Conservation (phyloP, 2,888 invertebrate species). For the Nysson spinosus region DNA sequence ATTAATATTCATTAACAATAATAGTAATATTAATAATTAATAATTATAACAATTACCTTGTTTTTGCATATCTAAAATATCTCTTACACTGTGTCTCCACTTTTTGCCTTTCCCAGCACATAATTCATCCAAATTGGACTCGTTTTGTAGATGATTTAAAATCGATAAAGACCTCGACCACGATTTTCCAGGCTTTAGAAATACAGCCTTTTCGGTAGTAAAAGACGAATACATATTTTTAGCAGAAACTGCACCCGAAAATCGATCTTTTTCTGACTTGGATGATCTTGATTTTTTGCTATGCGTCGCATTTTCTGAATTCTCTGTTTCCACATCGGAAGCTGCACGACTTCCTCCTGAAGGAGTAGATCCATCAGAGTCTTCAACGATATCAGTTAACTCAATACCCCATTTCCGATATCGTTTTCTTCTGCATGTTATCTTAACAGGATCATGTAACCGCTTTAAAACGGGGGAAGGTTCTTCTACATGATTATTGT, state of each 20-base stretch:
- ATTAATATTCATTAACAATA: no score
- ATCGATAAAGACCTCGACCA: constrained; percentile 84
- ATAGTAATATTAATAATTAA: constrained; percentile 1
- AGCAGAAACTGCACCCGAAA: neutral
- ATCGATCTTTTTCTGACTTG: neutral
- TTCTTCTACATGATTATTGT: constrained; percentile 5
- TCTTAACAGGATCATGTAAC: constrained; percentile 57
- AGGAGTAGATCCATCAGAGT: neutral
- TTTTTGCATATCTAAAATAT: constrained; percentile 80
- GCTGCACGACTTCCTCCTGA: no score
- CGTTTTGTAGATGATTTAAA: constrained; percentile 78
- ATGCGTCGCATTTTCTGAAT: neutral
- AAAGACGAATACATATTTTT: neutral
- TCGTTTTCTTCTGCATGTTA: constrained; percentile 54
- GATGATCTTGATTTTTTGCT: neutral
- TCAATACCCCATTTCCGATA: constrained; percentile 46
- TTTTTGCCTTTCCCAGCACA: constrained; percentile 79
- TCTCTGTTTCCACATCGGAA: no score
- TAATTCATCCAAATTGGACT: constrained; percentile 77
- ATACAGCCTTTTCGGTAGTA: constrained; percentile 33
- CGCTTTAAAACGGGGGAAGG: constrained; percentile 42
- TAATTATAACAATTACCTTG: constrained; percentile 70
- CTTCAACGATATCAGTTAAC: constrained; percentile 38
- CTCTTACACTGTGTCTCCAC: constrained; percentile 80
- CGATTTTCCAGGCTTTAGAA: constrained; percentile 83